Evolutionary conservation across 2,797 vertebrate genomes (phyloP), one percentile per base, ranked within the genome.

Genomic region (Orientallactaga sibirica): DNA sequence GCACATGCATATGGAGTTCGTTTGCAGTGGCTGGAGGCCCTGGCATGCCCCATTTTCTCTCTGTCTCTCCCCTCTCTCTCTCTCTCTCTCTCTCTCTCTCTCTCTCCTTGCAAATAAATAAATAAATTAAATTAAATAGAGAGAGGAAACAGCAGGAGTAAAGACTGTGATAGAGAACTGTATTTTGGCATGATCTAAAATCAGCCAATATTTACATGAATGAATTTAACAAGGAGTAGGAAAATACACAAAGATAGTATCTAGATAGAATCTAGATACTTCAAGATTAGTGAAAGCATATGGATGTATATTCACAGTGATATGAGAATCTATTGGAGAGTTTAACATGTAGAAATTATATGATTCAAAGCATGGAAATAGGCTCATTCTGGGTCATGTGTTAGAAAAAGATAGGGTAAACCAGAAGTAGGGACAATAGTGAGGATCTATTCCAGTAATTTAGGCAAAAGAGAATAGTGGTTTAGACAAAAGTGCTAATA

Each of bases 361-460:
- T 66, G 43, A 71, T 82, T 91, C 48, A 86, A 90, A 74, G 41
- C 77, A 83, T 95, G 95, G 90, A 82, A 88, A 75, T 78, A 71
- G 71, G 41, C 74, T 96, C 68, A 74, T 25, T 91, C 58, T 90
- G 52, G 7, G 25, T 90, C 52, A 80, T 92, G 0, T 80, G 22
- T 92, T 88, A 92, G 82, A 86, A 84, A 70, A 61, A 10, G 15
- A 86, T 29, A 29, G 24, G 1, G 1, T 64, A 82, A 94, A 92
- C 18, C 48, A 85, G 66, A 93, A 76, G n/a, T n/a, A 87, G 66
- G 20, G 16, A 87, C 1, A 85, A 80, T 29, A 80, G 16, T 82
- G 25, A 92, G 25, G 58, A 88, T 20, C 9, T 76, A 71, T 55
- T 88, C 83, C 58, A 87, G 11, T 66, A 75, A 79, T 86, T 29